Conservation (phyloP, 2,113 vertebrate species). For the Serinus canaria region DNA sequence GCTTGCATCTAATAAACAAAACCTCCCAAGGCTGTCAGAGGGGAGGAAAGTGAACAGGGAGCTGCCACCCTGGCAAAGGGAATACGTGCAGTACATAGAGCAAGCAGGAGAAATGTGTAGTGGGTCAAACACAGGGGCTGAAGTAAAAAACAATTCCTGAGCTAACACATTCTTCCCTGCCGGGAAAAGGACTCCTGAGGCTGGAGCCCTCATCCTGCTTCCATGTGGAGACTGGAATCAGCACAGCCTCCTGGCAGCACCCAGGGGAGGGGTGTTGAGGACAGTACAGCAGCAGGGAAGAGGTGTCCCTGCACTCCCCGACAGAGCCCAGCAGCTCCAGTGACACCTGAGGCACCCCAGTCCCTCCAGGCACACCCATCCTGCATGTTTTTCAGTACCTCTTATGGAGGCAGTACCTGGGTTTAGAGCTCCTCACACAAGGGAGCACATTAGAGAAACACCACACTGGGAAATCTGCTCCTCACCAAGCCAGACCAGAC, state of each 20-base stretch:
- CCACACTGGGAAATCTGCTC: neutral
- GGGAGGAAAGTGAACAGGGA: neutral
- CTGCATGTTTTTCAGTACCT: accelerated
- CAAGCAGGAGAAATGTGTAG: neutral
- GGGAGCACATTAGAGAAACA: neutral
- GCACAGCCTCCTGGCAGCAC: neutral
- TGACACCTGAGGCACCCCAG: neutral
- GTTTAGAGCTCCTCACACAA: neutral
- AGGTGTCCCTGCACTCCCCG: accelerated
- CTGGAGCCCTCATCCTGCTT: neutral
- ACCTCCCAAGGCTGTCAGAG: neutral
- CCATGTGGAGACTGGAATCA: accelerated
- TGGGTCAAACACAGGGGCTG: neutral
- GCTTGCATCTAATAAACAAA: neutral
- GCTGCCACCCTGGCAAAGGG: neutral
- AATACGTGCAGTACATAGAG: accelerated
- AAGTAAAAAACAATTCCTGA: neutral
- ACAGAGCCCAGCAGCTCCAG: neutral
- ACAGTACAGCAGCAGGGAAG: accelerated
- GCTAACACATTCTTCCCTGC: neutral
- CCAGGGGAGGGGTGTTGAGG: too few relatives aligned
- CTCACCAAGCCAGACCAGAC: neutral
- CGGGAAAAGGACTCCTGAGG: neutral
- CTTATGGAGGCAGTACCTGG: accelerated
- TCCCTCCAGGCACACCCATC: accelerated